phyloP scores from a whole-genome alignment of 2,888 invertebrate genomes.

The Leptarthrus brevirostris region DNA sequence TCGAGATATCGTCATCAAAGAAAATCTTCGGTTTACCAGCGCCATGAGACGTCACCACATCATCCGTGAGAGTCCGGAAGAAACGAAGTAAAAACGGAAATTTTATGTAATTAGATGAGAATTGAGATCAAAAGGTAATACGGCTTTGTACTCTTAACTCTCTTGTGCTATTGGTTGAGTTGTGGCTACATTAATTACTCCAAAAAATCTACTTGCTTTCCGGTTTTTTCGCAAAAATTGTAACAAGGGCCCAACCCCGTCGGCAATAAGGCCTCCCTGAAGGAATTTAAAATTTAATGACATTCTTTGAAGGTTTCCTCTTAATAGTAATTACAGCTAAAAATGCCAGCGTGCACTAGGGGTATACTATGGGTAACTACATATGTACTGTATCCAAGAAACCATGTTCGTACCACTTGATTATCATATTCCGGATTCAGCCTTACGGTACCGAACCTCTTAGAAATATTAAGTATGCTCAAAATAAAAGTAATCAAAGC shows the following conservation, averaged over 20 bases:
- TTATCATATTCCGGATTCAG: conserved; percentile 36
- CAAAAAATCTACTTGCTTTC: conserved; percentile 7
- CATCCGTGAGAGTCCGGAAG: background rate
- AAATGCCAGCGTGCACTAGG: too few species aligned
- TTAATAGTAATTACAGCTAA: conserved; percentile 15
- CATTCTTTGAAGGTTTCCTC: background rate
- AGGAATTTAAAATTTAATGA: conserved; percentile 21
- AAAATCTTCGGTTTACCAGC: conserved; percentile 9
- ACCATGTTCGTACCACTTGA: conserved; percentile 13
- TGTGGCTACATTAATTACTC: conserved; percentile 26
- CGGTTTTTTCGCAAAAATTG: conserved; percentile 7
- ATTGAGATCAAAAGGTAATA: conserved; percentile 33
- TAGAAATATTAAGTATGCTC: too few species aligned
- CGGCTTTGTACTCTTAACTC: conserved; percentile 23
- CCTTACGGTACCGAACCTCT: too few species aligned
- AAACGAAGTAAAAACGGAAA: conserved; percentile 31
- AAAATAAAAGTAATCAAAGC: too few species aligned
- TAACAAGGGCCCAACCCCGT: background rate
- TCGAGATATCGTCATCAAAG: conserved; percentile 17
- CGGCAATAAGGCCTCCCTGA: background rate
- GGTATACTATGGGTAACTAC: too few species aligned
- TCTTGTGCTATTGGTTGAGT: background rate
- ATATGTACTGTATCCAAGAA: too few species aligned
- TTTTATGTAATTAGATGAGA: conserved; percentile 42
- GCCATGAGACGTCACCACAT: background rate